phyloP scores from a whole-genome alignment of 1,140 invertebrate genomes.

The Rhopalosiphum padi region DNA sequence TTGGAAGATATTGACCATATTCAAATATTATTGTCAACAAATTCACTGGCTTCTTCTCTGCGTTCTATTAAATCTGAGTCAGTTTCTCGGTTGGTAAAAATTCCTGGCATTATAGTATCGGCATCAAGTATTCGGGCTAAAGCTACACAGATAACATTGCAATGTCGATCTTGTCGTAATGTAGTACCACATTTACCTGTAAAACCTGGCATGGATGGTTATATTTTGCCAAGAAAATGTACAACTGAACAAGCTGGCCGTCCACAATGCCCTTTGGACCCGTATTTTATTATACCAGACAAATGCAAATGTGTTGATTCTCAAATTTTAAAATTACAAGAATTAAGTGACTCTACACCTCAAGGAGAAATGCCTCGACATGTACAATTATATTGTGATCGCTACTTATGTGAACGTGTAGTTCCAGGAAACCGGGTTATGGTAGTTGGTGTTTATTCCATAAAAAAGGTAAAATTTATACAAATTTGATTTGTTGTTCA shows the following conservation, averaged over 20 bases:
- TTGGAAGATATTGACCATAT: conserved; percentile 93
- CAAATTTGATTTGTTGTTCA: not conserved
- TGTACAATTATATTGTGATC: conserved; percentile 92
- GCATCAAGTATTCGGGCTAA: conserved; percentile 94
- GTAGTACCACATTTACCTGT: conserved; percentile 89
- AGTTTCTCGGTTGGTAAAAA: conserved; percentile 92
- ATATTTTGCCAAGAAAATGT: conserved; percentile 94
- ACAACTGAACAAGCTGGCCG: conserved; percentile 87
- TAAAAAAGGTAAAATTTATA: conserved; percentile 80
- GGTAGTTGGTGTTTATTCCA: conserved; percentile 95
- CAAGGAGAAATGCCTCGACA: conserved; percentile 99
- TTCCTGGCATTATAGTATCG: conserved; percentile 94
- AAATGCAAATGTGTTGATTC: conserved; percentile 98
- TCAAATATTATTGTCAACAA: conserved; percentile 89
- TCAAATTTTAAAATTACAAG: conserved; percentile 91
- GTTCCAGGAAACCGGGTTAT: conserved; percentile 96
- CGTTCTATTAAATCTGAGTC: conserved; percentile 83
- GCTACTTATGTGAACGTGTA: conserved; percentile 92
- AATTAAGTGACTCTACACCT: conserved; percentile 94
- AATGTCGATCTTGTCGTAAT: conserved; percentile 93
- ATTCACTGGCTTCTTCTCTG: conserved; percentile 81
- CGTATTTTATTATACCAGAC: conserved; percentile 97
- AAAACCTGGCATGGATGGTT: conserved; percentile 95
- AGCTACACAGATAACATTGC: conserved; percentile 92
- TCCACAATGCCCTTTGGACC: conserved; percentile 94